A percentile compares a stretch with the other conserved stretches of the same genome.
Conservation (phyloP, 1,140 invertebrate genomes). For the Archivesica marissinica region DNA sequence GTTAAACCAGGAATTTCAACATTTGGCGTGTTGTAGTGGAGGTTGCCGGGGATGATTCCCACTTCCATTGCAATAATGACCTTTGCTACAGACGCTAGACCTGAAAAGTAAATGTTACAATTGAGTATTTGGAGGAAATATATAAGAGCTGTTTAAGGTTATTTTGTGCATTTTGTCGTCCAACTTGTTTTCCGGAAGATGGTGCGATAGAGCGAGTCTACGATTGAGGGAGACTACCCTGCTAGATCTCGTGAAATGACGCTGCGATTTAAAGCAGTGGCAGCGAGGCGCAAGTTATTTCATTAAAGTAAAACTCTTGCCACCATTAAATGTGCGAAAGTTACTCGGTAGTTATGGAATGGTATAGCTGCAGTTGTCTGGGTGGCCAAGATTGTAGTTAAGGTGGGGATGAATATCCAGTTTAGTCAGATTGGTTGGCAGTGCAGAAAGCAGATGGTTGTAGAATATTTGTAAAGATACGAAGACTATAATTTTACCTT, state of each 20-base stretch:
- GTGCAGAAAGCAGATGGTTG: too few species aligned
- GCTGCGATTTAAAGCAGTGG: not conserved
- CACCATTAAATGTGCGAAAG: too few species aligned
- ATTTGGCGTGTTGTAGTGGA: slow-evolving; percentile 95
- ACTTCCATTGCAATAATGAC: slow-evolving; percentile 95
- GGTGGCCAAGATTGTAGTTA: too few species aligned
- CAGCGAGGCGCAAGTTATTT: not conserved
- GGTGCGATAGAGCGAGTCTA: not conserved
- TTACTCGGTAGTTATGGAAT: too few species aligned
- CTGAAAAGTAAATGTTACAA: slow-evolving; percentile 77
- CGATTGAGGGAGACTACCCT: not conserved
- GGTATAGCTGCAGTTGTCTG: too few species aligned
- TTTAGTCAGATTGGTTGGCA: too few species aligned
- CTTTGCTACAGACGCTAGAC: slow-evolving; percentile 95
- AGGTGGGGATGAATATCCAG: too few species aligned
- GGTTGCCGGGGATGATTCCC: slow-evolving; percentile 93
- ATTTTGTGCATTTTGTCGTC: not conserved
- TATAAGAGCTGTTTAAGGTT: not conserved
- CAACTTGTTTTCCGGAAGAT: not conserved
- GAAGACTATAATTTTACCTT: too few species aligned
- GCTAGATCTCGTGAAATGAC: not conserved
- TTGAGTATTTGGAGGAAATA: not conserved
- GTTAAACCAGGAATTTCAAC: slow-evolving; percentile 93
- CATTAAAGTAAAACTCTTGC: too few species aligned
- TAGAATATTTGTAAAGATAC: too few species aligned